phyloP scores from a whole-genome alignment of 1,140 invertebrate species.

The Gerris buenoi region DNA sequence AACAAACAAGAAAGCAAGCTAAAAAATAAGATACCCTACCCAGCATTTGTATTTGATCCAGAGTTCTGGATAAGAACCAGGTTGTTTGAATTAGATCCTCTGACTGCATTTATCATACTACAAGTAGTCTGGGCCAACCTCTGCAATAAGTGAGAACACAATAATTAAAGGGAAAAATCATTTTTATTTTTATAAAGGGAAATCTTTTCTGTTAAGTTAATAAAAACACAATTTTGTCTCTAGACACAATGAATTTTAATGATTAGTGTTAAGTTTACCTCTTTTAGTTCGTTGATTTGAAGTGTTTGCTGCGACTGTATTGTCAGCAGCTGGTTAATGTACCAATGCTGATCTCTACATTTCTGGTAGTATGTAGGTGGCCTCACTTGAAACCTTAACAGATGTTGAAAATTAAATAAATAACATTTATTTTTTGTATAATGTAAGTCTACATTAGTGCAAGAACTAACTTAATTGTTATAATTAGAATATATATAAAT shows the following conservation, averaged over 20 bases:
- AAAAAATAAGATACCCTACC: not conserved
- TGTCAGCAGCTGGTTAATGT: slow-evolving; percentile 69
- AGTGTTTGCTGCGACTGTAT: slow-evolving; percentile 62
- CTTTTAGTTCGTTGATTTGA: slow-evolving; percentile 70
- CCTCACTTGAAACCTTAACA: slow-evolving; percentile 73
- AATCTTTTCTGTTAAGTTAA: not conserved
- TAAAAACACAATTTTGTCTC: not conserved
- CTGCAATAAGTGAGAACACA: not conserved
- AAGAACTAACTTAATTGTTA: too few species aligned
- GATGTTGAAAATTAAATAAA: too few species aligned
- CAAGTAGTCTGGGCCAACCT: slow-evolving; percentile 9
- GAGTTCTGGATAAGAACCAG: not conserved
- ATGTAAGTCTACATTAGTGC: too few species aligned
- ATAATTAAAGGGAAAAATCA: not conserved
- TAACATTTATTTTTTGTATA: too few species aligned
- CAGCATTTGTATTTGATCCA: not conserved
- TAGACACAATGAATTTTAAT: too few species aligned
- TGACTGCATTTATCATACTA: slow-evolving; percentile 4
- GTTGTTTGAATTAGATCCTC: not conserved
- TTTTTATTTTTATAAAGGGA: not conserved
- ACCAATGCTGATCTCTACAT: slow-evolving; percentile 85
- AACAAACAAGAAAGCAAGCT: too few species aligned
- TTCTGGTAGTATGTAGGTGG: slow-evolving; percentile 86
- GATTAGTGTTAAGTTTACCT: slow-evolving; percentile 12
- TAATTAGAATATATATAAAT: too few species aligned